phyloP scores from a whole-genome alignment of 2,113 vertebrate species.

The Notothenia coriiceps region DNA sequence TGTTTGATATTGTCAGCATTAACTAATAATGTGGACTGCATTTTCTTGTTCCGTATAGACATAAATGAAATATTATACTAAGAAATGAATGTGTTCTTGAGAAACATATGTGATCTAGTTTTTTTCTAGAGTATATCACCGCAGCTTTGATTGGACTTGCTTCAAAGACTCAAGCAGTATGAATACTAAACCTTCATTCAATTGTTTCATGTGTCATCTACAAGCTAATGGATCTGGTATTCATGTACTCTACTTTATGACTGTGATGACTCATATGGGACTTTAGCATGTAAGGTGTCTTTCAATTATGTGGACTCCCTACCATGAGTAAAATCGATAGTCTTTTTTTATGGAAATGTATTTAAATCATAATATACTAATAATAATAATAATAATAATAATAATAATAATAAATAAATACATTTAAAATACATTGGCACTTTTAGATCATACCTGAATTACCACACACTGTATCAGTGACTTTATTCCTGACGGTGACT shows the following conservation, averaged over 20 bases:
- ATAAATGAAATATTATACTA: background rate
- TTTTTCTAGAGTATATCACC: background rate
- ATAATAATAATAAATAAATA: background rate
- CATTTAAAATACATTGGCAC: background rate
- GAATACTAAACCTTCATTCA: conserved; percentile 1
- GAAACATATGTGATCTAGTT: background rate
- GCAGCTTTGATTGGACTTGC: background rate
- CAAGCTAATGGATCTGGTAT: too few relatives aligned
- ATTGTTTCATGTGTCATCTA: background rate
- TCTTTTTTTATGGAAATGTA: background rate
- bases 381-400: too few relatives aligned
- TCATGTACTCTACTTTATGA: background rate
- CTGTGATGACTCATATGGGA: background rate
- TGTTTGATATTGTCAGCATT: background rate
- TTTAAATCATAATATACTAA: background rate
- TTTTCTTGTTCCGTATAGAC: background rate
- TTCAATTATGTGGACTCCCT: background rate
- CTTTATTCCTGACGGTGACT: conserved; percentile 13
- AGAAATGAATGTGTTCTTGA: background rate
- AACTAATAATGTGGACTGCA: background rate
- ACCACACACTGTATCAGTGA: background rate
- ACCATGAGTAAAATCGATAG: background rate
- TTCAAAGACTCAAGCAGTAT: background rate
- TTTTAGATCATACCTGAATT: background rate
- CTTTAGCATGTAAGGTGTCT: background rate